phyloP scores from a whole-genome alignment of 2,888 invertebrate species.

The Lathronympha strigana region DNA sequence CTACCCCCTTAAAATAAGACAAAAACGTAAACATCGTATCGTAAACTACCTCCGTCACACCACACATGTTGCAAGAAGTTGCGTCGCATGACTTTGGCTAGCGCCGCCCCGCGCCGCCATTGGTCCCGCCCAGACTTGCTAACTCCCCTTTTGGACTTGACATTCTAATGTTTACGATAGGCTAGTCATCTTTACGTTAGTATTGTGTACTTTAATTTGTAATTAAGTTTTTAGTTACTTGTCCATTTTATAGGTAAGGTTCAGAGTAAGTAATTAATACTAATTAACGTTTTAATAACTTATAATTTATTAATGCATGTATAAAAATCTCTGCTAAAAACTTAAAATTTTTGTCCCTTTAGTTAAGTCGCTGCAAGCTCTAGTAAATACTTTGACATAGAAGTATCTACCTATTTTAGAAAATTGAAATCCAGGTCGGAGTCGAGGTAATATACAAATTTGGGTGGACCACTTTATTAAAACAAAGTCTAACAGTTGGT shows the following conservation, averaged over 20 bases:
- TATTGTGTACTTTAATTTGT: constrained; percentile 9
- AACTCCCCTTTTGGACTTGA: constrained; percentile 73
- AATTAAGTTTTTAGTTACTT: not conserved
- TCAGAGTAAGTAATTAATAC: not conserved
- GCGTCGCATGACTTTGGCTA: constrained; percentile 69
- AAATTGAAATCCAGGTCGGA: no score
- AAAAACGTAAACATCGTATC: not conserved
- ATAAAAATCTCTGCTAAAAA: no score
- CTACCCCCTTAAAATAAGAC: not conserved
- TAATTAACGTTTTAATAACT: no score
- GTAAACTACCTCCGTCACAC: constrained; percentile 29
- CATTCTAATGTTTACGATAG: constrained; percentile 76
- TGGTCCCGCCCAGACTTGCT: constrained; percentile 79
- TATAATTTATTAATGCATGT: not conserved
- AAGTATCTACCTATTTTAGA: not conserved
- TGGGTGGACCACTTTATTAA: no score
- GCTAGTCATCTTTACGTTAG: constrained; percentile 24
- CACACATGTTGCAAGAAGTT: constrained; percentile 44
- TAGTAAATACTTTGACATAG: not conserved
- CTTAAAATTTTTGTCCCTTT: no score
- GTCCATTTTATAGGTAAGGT: not conserved
- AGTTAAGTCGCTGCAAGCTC: no score
- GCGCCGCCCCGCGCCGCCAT: constrained; percentile 73
- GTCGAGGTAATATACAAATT: no score
- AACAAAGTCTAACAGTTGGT: not conserved